phyloP scores from a whole-genome alignment of 2,888 invertebrate species.

The Hypena proboscidalis region DNA sequence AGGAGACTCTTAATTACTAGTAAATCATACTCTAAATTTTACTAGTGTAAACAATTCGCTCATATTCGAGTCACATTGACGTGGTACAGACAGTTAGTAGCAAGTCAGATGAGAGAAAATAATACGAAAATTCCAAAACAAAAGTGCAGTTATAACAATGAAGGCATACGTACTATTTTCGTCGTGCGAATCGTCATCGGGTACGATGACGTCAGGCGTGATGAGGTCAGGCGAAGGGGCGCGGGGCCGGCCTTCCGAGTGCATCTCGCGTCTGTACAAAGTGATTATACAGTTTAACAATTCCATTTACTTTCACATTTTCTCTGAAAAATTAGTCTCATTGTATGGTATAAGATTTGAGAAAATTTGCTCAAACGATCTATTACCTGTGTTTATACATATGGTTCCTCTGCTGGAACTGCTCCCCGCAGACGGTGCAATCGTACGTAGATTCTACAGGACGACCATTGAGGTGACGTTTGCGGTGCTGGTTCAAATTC shows the following conservation, averaged over 20 bases:
- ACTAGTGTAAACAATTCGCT: too few species aligned
- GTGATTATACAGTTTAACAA: neutral
- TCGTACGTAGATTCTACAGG: constrained; percentile 70
- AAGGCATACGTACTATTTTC: constrained; percentile 17
- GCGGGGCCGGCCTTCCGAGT: constrained; percentile 52
- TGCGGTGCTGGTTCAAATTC: constrained; percentile 81
- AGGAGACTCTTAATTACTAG: too few species aligned
- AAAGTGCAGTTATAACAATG: too few species aligned
- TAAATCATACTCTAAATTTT: too few species aligned
- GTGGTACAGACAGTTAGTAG: too few species aligned
- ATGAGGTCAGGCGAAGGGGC: constrained; percentile 32
- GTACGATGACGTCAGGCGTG: constrained; percentile 14
- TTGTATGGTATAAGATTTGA: too few species aligned
- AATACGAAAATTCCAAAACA: too few species aligned
- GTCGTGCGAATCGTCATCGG: constrained; percentile 22
- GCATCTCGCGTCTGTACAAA: constrained; percentile 61
- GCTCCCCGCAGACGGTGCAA: constrained; percentile 76
- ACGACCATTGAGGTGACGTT: constrained; percentile 74
- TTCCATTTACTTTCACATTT: too few species aligned
- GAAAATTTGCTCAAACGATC: neutral
- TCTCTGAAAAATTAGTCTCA: too few species aligned
- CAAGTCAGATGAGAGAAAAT: too few species aligned
- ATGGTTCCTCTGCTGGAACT: constrained; percentile 77
- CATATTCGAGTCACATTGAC: too few species aligned
- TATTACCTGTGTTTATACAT: constrained; percentile 74